Evolutionary conservation across 2,113 vertebrate genomes (phyloP).

Genomic region (Bos indicus): DNA sequence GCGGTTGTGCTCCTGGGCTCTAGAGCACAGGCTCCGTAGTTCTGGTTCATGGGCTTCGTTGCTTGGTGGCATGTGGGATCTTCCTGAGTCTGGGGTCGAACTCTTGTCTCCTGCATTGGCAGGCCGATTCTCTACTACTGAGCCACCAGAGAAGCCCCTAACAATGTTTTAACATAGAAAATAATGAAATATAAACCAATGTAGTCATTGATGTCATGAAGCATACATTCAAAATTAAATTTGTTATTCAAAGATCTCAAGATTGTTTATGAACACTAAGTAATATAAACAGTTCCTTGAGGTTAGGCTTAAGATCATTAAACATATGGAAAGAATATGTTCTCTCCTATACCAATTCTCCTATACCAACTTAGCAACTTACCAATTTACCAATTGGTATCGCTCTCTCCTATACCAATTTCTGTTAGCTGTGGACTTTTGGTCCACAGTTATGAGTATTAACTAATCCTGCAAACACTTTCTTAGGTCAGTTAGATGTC

Average conservation of each 20-base stretch:
- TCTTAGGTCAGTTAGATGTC: background rate
- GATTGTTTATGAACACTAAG: background rate
- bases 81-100: background rate
- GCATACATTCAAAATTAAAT: background rate
- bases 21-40: background rate
- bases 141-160: background rate
- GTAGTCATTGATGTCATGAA: background rate
- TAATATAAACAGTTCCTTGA: background rate
- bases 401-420: background rate
- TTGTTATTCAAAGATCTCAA: background rate
- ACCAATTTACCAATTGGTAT: background rate
- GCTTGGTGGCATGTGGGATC: background rate
- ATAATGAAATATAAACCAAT: background rate
- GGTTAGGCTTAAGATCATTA: background rate
- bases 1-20: background rate
- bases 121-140: background rate
- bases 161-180: background rate
- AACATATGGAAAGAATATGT: background rate
- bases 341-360: background rate
- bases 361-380: background rate
- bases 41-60: background rate
- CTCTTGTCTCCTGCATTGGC: background rate
- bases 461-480: background rate
- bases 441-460: background rate
- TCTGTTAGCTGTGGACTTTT: background rate